Evolutionary conservation across 2,113 vertebrate genomes (phyloP), one percentile per base, ranked within the genome.

Genomic region (Clarias magur): DNA sequence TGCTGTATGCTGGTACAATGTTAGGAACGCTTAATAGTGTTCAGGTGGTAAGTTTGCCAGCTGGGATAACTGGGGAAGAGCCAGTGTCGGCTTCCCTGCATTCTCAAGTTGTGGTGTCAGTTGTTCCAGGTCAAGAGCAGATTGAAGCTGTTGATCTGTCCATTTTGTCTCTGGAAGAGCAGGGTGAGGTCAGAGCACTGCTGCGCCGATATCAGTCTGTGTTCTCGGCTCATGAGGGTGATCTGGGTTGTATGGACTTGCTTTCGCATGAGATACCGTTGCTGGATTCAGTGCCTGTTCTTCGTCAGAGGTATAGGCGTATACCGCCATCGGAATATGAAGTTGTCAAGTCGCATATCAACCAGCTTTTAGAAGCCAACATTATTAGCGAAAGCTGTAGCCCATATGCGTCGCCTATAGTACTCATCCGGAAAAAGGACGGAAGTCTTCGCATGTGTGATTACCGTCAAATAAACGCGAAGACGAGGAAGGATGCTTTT

Each of bases 311-410:
- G 4, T 53, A 87, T 30, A 10, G 76, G 23, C 78, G 68, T 0
- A 82, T 87, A 1, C 88, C 88, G 1, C 82, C 82, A 0, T 75
- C 86, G 0, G 88, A 89, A 0, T 84, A 89, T 70, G 85, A 89
- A 2, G 56, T 27, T 0, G 86, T 88, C 0, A 88, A 70, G 12
- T 15, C 54, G 0, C 82, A 88, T 59, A 83, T 84, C 15, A 9
- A 79, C 17, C 48, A 83, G 2, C 17, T 85, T 0, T 30, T 85
- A 3, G 73, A 85, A 10, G 11, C 38, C 0, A 15, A 54, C 9
- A 6, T 85, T 0, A 65, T 78, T 7, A 3, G 59, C 10, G 53
- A 57, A 19, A 84, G 27, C 19, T 25, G 27, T 27, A 70, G 67
- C 3, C 67, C 27, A 0, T 70, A 53, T 25, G 85, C 85, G 0